These are phyloP conservation scores for Acleris cristana DNA, from an alignment of 2,888 invertebrate genomes.

Conservation along the genomic window DNA sequence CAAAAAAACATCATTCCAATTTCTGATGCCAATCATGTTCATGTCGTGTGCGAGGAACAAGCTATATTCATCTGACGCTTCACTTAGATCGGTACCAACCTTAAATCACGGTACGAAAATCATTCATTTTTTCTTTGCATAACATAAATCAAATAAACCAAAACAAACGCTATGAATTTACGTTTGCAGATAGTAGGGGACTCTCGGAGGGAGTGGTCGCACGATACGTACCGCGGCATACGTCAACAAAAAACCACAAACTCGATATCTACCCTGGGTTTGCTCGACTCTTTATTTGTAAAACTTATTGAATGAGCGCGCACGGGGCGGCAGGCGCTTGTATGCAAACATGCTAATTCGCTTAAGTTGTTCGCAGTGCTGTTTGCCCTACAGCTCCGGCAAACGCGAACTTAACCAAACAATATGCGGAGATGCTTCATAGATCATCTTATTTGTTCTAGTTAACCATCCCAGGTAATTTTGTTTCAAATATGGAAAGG, in stretches of 20 bases:
- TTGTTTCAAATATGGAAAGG: too few species aligned
- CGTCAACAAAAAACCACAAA: constrained; percentile 45
- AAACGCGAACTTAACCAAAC: constrained; percentile 63
- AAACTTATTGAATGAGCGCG: constrained; percentile 57
- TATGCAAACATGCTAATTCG: constrained; percentile 69
- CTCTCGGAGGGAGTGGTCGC: constrained; percentile 17
- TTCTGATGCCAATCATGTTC: too few species aligned
- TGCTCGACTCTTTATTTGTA: constrained; percentile 53
- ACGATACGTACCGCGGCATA: constrained; percentile 32
- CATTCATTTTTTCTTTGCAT: neutral
- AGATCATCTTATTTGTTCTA: constrained; percentile 55
- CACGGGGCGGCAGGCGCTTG: constrained; percentile 43
- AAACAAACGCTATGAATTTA: constrained; percentile 31
- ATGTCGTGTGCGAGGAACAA: too few species aligned
- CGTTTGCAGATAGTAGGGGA: constrained; percentile 18
- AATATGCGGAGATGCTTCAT: constrained; percentile 61
- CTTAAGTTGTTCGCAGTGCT: constrained; percentile 64
- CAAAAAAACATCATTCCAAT: too few species aligned
- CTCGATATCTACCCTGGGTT: constrained; percentile 55
- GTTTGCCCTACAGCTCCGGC: constrained; percentile 61
- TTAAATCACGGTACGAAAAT: neutral
- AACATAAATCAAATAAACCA: constrained; percentile 28
- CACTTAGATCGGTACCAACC: neutral
- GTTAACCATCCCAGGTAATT: constrained; percentile 52
- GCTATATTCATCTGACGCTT: neutral